A percentile compares a stretch with the other conserved stretches of the same genome.
phyloP scores from a whole-genome alignment of 2,113 vertebrate genomes.

The Nymphicus hollandicus region DNA sequence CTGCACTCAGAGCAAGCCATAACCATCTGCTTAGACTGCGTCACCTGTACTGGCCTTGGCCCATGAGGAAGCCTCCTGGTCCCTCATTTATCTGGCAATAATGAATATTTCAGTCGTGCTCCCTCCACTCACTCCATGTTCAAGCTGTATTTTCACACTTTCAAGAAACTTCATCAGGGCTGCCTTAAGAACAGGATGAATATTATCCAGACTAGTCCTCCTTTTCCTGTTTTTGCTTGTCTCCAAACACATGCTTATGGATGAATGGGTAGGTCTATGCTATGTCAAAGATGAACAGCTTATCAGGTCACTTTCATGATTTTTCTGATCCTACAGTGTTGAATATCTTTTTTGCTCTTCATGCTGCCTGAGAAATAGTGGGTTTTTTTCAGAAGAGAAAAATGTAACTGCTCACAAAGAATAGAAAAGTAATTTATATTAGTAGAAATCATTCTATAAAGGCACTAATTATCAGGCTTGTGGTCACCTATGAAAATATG shows the following conservation, averaged over 20 bases:
- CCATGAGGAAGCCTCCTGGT: rapidly evolving
- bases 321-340: background rate
- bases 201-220: background rate
- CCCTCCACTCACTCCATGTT: background rate
- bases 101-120: background rate
- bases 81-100: background rate
- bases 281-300: background rate
- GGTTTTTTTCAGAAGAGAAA: background rate
- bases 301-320: background rate
- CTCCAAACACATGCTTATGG: background rate
- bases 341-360: background rate
- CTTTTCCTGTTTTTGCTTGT: background rate
- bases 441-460: background rate
- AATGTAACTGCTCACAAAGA: background rate
- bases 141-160: background rate
- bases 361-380: background rate
- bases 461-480: background rate
- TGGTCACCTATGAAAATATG: background rate
- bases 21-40: background rate
- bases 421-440: background rate
- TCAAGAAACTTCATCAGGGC: background rate
- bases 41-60: background rate
- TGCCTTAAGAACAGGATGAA: background rate
- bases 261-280: background rate
- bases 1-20: background rate